Evolutionary conservation across 2,113 vertebrate species (phyloP), one percentile per base, ranked within the genome.

Genomic region (Misgurnus mizolepis): DNA sequence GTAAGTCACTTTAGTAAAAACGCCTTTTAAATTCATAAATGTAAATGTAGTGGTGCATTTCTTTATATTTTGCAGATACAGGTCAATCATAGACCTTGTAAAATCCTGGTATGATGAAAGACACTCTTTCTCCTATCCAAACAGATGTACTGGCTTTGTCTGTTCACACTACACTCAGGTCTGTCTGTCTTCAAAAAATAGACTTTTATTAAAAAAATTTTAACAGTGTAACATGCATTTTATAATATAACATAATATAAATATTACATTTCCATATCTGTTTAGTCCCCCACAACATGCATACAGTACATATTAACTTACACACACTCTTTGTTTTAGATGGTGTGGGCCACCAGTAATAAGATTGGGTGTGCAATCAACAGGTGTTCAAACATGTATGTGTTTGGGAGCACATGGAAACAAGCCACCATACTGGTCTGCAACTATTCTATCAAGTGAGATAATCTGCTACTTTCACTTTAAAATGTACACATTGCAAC

Each of bases 361-460:
- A 92, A 91, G 77, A 91, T 98, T 83, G 96, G 95, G 67, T 98
- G 96, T 1, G 95, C 96, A 56, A 50, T 96, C 64, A 89, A 91
- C 85, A 90, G 89, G 49, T 98, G 97, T 22, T 79, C 84, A 76
- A 93, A 94, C 66, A 90, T 98, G 86, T 85, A 72, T 0, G 94
- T 96, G 79, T 95, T 94, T 88, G 95, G 95, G 67, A 94, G 84
- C 87, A 93, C 80, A 0, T 96, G 95, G 95, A 91, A 83, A 1
- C 92, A 90, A 7, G 95, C 93, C 0, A 82, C 88, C 12, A 91
- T 95, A 82, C 88, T 98, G 14, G 94, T 98, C 84, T 98, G 96
- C 93, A 97, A 97, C 93, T 98, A 98, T 0, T 94, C 95, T 39
- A 91, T 95, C 80, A 98, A 97, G 96, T 98, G 92, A 95, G 95